phyloP scores from a whole-genome alignment of 2,888 invertebrate genomes.

The Eretmocerus hayati region DNA sequence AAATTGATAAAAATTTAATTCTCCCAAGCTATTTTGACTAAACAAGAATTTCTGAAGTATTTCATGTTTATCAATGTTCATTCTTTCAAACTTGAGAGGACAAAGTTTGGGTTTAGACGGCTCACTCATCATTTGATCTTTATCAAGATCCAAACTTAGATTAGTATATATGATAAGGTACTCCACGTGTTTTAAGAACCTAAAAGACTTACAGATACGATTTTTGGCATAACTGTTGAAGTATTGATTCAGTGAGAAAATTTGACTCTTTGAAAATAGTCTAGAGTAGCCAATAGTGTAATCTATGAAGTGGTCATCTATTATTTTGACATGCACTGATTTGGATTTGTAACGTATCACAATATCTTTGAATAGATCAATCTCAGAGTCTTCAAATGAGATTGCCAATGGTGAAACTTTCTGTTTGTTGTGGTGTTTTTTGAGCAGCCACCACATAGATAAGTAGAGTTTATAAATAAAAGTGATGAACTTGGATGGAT shows the following conservation, averaged over 20 bases:
- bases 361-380: conserved; percentile 19
- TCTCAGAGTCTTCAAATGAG: conserved; percentile 28
- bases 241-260: conserved; percentile 26
- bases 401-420: conserved; percentile 31
- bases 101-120: conserved; percentile 13
- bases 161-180: conserved; percentile 30
- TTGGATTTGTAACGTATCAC: conserved; percentile 26
- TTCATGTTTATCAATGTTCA: neutral
- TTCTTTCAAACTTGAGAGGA: conserved; percentile 13
- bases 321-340: conserved; percentile 28
- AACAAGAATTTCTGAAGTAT: conserved; percentile 10
- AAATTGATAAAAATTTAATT: conserved; percentile 26
- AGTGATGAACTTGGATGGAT: conserved; percentile 27
- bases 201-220: conserved; percentile 16
- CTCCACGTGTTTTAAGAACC: conserved; percentile 24
- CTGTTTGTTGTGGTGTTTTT: conserved; percentile 25
- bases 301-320: conserved; percentile 25
- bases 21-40: neutral
- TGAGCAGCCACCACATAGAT: conserved; percentile 28
- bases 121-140: conserved; percentile 25
- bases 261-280: conserved; percentile 26
- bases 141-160: conserved; percentile 26
- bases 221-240: conserved; percentile 30
- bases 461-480: conserved; percentile 30
- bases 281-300: conserved; percentile 26